Evolutionary conservation across 2,113 vertebrate species (phyloP).

Genomic region (Burhinus bistriatus): DNA sequence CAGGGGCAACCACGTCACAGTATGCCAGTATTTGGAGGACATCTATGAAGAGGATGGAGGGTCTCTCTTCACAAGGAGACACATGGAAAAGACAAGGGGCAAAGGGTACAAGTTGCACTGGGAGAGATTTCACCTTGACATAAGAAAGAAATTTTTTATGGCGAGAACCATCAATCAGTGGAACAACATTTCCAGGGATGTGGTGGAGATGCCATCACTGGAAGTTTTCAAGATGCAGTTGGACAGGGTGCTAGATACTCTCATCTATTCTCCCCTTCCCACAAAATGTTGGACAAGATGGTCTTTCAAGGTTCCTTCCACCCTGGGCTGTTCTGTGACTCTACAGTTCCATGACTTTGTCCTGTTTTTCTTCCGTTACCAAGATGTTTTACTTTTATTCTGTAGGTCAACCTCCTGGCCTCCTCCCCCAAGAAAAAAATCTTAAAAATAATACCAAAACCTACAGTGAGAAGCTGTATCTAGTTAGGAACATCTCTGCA

Average conservation of each 20-base stretch:
- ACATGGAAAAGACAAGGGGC: background rate
- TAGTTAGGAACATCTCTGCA: background rate
- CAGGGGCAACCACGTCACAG: accelerated
- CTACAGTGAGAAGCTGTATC: background rate
- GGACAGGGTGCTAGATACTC: background rate
- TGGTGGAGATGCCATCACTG: background rate
- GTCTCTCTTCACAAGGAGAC: background rate
- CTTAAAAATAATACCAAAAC: background rate
- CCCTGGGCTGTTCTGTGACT: background rate
- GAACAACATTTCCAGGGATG: background rate
- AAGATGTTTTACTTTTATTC: background rate
- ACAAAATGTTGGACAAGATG: background rate
- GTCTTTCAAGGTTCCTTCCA: accelerated
- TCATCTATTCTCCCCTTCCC: background rate
- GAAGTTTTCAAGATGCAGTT: background rate
- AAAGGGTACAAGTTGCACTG: accelerated
- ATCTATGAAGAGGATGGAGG: background rate
- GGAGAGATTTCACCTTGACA: background rate
- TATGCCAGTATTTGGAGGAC: background rate
- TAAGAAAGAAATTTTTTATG: background rate
- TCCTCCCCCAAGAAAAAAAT: background rate
- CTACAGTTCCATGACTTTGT: background rate
- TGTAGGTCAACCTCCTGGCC: background rate
- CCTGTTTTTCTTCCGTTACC: background rate
- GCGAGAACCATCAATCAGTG: background rate